phyloP scores from a whole-genome alignment of 2,888 invertebrate genomes.

The Lasioglossum calceatum region DNA sequence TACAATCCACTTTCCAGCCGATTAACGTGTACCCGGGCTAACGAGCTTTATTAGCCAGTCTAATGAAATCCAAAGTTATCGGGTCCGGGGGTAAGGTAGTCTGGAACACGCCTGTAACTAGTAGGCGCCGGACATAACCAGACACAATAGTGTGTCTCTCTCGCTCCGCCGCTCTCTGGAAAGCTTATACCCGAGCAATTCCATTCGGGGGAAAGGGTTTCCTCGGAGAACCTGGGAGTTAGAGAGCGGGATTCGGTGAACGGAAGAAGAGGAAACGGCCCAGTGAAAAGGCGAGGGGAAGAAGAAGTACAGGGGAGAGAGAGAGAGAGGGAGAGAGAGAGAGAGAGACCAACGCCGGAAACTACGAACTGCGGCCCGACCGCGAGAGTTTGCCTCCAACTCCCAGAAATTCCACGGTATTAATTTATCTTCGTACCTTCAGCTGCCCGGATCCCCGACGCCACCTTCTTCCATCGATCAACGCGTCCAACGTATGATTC shows the following conservation, averaged over 20 bases:
- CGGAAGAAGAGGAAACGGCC: conserved; percentile 31
- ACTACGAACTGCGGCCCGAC: conserved; percentile 52
- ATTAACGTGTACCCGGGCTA: conserved; percentile 53
- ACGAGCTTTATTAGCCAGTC: conserved; percentile 51
- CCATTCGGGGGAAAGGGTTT: conserved; percentile 49
- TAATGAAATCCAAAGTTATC: conserved; percentile 57
- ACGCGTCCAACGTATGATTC: conserved; percentile 66
- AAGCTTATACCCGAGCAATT: conserved; percentile 35
- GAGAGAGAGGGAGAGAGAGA: neutral
- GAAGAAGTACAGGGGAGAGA: conserved; percentile 3
- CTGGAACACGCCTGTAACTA: conserved; percentile 26
- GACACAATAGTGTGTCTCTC: conserved; percentile 36
- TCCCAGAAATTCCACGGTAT: conserved; percentile 73
- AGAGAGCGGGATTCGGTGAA: conserved; percentile 30
- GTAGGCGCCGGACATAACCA: conserved; percentile 40
- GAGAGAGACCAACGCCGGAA: conserved; percentile 21
- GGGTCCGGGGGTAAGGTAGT: conserved; percentile 27
- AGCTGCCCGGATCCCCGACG: conserved; percentile 44
- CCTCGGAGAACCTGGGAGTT: conserved; percentile 40
- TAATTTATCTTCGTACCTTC: conserved; percentile 78
- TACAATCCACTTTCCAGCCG: conserved; percentile 45
- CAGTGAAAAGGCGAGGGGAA: conserved; percentile 22
- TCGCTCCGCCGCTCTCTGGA: neutral
- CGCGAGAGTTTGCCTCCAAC: conserved; percentile 73
- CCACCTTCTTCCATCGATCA: conserved; percentile 69